phyloP scores from a whole-genome alignment of 2,113 vertebrate genomes.

The Meriones unguiculatus region DNA sequence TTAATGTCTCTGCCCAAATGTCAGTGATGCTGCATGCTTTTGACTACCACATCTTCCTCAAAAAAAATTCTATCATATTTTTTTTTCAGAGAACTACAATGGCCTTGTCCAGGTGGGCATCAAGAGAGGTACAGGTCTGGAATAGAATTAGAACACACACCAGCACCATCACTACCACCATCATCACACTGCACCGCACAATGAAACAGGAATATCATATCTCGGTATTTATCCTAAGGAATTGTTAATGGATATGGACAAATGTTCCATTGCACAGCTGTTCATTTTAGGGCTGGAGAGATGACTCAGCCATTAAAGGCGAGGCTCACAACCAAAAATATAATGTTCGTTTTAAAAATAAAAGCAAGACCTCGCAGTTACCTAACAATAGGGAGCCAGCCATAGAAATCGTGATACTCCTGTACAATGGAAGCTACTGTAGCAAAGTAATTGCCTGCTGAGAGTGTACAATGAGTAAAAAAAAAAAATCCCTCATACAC shows the following conservation, averaged over 20 bases:
- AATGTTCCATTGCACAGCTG: conserved; percentile 12
- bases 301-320: too few species aligned
- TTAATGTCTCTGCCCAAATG: conserved; percentile 54
- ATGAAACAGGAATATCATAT: neutral
- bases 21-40: neutral
- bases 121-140: neutral
- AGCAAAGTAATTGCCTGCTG: neutral
- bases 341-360: neutral
- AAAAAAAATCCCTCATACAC: neutral
- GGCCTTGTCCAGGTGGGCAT: conserved; percentile 30
- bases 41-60: neutral
- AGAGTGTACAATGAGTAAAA: neutral
- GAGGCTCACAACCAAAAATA: neutral
- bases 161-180: neutral
- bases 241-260: neutral
- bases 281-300: neutral
- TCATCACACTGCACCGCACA: too few species aligned
- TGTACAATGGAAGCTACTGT: conserved; percentile 15
- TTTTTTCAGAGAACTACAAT: conserved; percentile 32
- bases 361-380: neutral
- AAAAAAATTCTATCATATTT: conserved; percentile 31
- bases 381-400: conserved; percentile 18
- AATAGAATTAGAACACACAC: conserved; percentile 26
- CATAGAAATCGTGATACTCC: conserved; percentile 38
- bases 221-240: neutral